Evolutionary conservation across 2,888 invertebrate genomes (phyloP), one percentile per base, ranked within the genome.

Genomic region (Allophyes oxyacanthae): DNA sequence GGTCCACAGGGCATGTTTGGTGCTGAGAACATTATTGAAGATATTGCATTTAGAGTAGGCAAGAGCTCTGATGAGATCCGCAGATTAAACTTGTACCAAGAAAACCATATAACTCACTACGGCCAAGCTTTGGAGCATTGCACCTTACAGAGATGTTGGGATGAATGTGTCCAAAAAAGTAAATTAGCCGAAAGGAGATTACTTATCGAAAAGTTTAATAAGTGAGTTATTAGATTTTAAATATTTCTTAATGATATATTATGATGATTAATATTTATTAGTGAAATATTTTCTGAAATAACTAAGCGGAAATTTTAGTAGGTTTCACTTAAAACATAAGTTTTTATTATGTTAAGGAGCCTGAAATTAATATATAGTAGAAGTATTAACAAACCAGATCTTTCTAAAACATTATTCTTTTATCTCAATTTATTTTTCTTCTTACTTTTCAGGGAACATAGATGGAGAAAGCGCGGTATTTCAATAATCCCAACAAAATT

Each of bases 1-100:
- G 98, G 96, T 0, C 98, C 98, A 0, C 98, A 98, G 83, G 98
- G 97, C 26, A 98, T 98, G 98, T 97, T 97, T 82, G 95, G 96
- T 1, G 97, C 95, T 0, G 99, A 99, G 88, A 95, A 94, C 71
- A 96, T 98, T 73, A 95, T 98, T 34, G 94, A 96, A 63, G 96
- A 97, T 66, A 94, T 98, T 10, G 98, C 98, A 0, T 94, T 94
- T 30, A 95, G 94, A 73, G 90, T 98, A 15, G 94, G 95, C 0
- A 95, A 96, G 68, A 95, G 96, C 70, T 90, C 95, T 7, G 88
- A 95, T 9, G 95, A 96, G 85, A 95, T 98, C 28, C 94, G 95
- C 75, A 83, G 95, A 77, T 75, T 96, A 10, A 99, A 99, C 90
- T 94, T 99, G 76, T 98, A 97, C 81, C 94, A 95, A 75, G 97